Percentiles rank a stretch among this genome's conserved stretches.
Conservation (phyloP, 2,797 vertebrate genomes). For the Myotis vivesi region DNA sequence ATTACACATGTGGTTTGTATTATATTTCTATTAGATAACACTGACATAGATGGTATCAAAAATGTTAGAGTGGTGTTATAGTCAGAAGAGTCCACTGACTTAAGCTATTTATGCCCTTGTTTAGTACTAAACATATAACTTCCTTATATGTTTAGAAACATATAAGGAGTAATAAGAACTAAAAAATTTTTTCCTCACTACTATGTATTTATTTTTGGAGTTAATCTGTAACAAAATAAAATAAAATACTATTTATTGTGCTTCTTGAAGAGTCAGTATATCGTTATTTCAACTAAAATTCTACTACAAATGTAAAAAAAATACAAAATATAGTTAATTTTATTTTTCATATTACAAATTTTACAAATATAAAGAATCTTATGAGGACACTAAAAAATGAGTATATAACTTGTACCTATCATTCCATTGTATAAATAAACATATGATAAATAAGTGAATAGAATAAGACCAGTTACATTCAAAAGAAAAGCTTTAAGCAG, state of each 20-base stretch:
- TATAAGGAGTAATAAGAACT: neutral
- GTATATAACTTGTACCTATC: neutral
- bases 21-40: neutral
- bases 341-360: neutral
- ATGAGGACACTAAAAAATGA: neutral
- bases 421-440: neutral
- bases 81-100: neutral
- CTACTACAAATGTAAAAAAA: neutral
- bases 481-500: neutral
- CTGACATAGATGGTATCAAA: neutral
- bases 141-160: neutral
- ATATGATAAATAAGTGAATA: neutral
- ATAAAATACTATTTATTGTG: neutral
- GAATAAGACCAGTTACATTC: neutral
- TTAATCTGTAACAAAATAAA: neutral
- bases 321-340: neutral
- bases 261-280: neutral
- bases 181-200: neutral
- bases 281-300: conserved; percentile 18
- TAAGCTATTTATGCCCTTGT: neutral
- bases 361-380: neutral
- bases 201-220: neutral
- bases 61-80: neutral
- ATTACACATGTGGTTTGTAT: neutral
- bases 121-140: neutral